Evolutionary conservation across 2,888 invertebrate species (phyloP).

Genomic region (Scaptomyza reducta): DNA sequence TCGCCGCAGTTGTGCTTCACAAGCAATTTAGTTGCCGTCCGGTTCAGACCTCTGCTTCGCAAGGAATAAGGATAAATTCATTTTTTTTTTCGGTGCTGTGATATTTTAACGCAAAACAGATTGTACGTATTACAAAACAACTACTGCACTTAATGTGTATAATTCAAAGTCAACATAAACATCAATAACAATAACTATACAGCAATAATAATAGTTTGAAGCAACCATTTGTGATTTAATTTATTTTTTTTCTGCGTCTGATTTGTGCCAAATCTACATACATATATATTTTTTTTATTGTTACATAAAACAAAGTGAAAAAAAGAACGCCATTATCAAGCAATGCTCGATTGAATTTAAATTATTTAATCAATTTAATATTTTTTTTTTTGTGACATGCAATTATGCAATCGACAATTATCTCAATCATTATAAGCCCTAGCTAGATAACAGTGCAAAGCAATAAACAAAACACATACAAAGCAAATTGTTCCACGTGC

Average conservation of each 20-base stretch:
- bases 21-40: slow-evolving; percentile 82
- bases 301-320: slow-evolving; percentile 58
- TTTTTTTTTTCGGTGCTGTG: slow-evolving; percentile 83
- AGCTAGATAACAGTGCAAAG: slow-evolving; percentile 21
- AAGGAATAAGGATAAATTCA: slow-evolving; percentile 75
- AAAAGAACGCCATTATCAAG: slow-evolving; percentile 15
- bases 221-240: slow-evolving; percentile 28
- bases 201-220: slow-evolving; percentile 19
- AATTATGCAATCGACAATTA: slow-evolving; percentile 65
- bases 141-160: slow-evolving; percentile 28
- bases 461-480: slow-evolving; percentile 22
- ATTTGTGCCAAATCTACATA: slow-evolving; percentile 4
- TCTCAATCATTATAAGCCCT: slow-evolving; percentile 5
- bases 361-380: slow-evolving; percentile 22
- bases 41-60: slow-evolving; percentile 80
- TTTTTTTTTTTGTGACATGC: slow-evolving; percentile 36
- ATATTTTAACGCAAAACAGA: slow-evolving; percentile 79
- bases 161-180: slow-evolving; percentile 27
- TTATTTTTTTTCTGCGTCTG: slow-evolving; percentile 6
- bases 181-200: slow-evolving; percentile 28
- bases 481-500: slow-evolving; percentile 34
- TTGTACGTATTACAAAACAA: slow-evolving; percentile 74
- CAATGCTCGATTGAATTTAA: slow-evolving; percentile 19
- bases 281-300: slow-evolving; percentile 31
- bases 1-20: slow-evolving; percentile 60